These are phyloP conservation scores for Lepus europaeus DNA, from an alignment of 2,113 vertebrate genomes.

Conservation along the genomic window DNA sequence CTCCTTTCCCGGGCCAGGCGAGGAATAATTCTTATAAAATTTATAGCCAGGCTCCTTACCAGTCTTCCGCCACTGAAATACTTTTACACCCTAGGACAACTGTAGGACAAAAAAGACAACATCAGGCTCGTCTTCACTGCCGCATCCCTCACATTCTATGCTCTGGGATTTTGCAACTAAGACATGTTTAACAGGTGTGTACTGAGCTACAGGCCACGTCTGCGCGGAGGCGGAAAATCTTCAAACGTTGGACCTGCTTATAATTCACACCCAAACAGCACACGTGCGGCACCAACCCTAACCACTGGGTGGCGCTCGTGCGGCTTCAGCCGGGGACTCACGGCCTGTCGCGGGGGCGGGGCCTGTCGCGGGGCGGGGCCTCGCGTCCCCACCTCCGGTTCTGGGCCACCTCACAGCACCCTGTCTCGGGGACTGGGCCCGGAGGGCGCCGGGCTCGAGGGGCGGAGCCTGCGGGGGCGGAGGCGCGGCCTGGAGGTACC, in stretches of 20 bases:
- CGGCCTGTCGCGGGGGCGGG: not conserved
- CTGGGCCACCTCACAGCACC: fast-evolving
- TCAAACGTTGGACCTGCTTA: fast-evolving
- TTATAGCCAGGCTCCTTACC: not conserved
- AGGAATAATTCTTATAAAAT: not conserved
- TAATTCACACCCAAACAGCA: not conserved
- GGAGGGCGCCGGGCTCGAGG: not conserved
- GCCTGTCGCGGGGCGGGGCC: not conserved
- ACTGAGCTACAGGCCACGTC: not conserved
- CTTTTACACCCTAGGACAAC: not conserved
- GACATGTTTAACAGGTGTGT: not conserved
- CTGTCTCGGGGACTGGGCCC: not conserved
- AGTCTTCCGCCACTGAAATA: too few relatives aligned
- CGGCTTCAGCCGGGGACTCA: fast-evolving
- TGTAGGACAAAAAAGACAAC: not conserved
- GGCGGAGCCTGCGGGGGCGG: not conserved
- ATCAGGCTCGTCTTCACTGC: not conserved
- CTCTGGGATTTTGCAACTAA: not conserved
- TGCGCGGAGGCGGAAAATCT: not conserved
- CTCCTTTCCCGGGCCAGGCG: not conserved
- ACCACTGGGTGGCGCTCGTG: not conserved
- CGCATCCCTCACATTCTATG: not conserved
- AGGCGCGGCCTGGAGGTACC: conserved; percentile 38
- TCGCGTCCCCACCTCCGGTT: fast-evolving
- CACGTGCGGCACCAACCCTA: not conserved